Evolutionary conservation across 2,113 vertebrate genomes (phyloP).

Genomic region (Pterocles gutturalis): DNA sequence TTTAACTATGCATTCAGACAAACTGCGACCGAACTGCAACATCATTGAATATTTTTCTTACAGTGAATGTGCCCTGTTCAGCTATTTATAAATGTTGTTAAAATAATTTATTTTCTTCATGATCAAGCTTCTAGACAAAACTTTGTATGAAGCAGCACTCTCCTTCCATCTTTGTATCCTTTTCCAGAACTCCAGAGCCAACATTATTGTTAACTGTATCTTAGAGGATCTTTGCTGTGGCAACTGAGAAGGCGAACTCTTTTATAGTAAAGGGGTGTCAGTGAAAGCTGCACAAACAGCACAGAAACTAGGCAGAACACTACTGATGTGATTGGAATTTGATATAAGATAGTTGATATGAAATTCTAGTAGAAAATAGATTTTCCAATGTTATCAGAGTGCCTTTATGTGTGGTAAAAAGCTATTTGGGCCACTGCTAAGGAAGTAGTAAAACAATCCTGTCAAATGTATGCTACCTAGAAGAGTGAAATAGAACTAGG

Average conservation of each 20-base stretch:
- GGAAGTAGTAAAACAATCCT: neutral
- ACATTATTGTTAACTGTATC: neutral
- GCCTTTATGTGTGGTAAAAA: neutral
- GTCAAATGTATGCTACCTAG: neutral
- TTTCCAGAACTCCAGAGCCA: neutral
- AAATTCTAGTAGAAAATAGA: neutral
- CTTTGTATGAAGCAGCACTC: neutral
- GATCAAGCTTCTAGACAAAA: neutral
- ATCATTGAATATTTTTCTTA: neutral
- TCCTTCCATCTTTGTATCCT: neutral
- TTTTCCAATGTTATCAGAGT: neutral
- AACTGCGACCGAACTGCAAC: neutral
- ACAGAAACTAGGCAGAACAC: neutral
- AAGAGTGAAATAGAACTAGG: neutral
- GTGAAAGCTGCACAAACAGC: neutral
- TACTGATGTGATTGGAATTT: neutral
- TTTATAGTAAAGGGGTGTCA: neutral
- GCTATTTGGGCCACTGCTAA: neutral
- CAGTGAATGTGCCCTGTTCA: neutral
- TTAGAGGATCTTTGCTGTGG: neutral
- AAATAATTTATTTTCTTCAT: neutral
- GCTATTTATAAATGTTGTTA: neutral
- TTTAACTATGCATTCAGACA: neutral
- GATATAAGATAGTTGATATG: neutral
- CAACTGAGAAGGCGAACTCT: neutral